Conservation (phyloP, 2,797 vertebrate genomes). For the Falco columbarius region DNA sequence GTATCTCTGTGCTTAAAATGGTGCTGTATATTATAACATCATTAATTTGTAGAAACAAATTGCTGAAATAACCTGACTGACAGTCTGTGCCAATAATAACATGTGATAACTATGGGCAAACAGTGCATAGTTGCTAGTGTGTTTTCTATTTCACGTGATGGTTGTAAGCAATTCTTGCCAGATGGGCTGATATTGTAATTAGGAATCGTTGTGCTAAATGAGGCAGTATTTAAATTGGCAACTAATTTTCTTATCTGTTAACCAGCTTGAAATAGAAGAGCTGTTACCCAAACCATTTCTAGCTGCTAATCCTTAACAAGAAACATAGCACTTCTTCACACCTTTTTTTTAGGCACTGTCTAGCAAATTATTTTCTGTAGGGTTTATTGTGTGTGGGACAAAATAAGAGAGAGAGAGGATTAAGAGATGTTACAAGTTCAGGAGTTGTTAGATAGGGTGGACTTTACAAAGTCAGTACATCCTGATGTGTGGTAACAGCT, state of each 20-base stretch:
- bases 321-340: background rate
- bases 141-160: constrained; percentile 34
- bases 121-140: constrained; percentile 12
- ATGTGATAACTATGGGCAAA: constrained; percentile 69
- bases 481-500: background rate
- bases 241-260: constrained; percentile 91
- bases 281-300: constrained; percentile 80
- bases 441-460: background rate
- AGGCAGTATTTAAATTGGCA: constrained; percentile 88
- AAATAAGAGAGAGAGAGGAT: background rate
- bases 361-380: background rate
- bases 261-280: constrained; percentile 77
- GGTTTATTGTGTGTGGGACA: background rate
- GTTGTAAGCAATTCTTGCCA: constrained; percentile 72
- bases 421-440: background rate
- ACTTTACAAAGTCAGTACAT: background rate
- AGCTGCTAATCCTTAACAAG: constrained; percentile 80
- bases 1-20: constrained; percentile 43
- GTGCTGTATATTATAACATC: constrained; percentile 27
- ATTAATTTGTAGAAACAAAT: constrained; percentile 41
- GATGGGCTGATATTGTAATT: constrained; percentile 87
- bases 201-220: constrained; percentile 86
- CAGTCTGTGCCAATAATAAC: constrained; percentile 34
- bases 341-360: background rate
- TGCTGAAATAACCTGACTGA: constrained; percentile 53